Conservation (phyloP, 2,888 invertebrate genomes). For the Esperia sulphurella region DNA sequence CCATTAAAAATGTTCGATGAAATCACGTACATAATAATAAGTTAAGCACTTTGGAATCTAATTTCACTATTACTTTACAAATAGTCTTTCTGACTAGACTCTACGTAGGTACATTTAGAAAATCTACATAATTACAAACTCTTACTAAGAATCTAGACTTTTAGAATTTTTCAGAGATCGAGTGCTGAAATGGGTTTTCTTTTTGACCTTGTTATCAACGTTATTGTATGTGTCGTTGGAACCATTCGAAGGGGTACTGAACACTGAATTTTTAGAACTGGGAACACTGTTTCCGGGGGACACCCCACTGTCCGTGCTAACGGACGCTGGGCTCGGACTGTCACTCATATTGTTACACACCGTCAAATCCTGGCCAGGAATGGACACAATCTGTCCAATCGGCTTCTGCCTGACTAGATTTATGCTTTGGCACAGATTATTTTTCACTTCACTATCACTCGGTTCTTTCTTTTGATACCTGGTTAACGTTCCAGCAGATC, state of each 20-base stretch:
- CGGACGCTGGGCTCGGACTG: constrained; percentile 66
- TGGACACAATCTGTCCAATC: constrained; percentile 69
- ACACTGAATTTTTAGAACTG: constrained; percentile 59
- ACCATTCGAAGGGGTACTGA: constrained; percentile 42
- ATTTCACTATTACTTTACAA: constrained; percentile 52
- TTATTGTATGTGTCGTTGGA: constrained; percentile 37
- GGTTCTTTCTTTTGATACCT: constrained; percentile 65
- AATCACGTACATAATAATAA: constrained; percentile 54
- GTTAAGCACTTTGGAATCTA: constrained; percentile 72
- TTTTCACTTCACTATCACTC: constrained; percentile 51
- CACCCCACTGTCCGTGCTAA: constrained; percentile 68
- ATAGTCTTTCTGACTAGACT: constrained; percentile 43
- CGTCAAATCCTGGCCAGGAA: constrained; percentile 67
- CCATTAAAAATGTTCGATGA: constrained; percentile 42
- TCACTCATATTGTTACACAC: constrained; percentile 66
- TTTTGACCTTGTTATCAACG: constrained; percentile 55
- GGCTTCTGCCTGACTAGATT: constrained; percentile 75
- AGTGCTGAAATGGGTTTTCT: constrained; percentile 49
- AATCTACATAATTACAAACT: constrained; percentile 77
- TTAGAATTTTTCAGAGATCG: constrained; percentile 71
- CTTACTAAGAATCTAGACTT: constrained; percentile 71
- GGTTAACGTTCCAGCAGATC: constrained; percentile 69
- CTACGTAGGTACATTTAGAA: constrained; percentile 75
- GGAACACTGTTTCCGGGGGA: constrained; percentile 67
- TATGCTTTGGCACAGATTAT: constrained; percentile 73